A percentile compares a stretch with the other conserved stretches of the same genome.
These are phyloP conservation scores for Pseudolycoriella hygida DNA, from an alignment of 2,888 invertebrate species.

Conservation along the genomic window DNA sequence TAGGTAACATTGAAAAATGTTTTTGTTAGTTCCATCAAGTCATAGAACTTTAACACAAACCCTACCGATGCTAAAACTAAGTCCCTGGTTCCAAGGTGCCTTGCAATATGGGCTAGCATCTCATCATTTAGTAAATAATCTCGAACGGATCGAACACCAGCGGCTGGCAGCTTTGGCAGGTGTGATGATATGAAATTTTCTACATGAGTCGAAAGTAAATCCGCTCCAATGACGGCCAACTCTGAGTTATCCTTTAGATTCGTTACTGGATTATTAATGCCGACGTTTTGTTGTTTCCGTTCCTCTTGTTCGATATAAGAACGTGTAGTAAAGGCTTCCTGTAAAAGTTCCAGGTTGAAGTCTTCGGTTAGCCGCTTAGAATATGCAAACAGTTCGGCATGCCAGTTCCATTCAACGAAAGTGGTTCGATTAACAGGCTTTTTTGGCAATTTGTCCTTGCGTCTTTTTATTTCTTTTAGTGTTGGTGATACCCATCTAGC, in stretches of 20 bases:
- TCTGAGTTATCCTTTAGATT: constrained; percentile 47
- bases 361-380: constrained; percentile 69
- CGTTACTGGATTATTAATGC: constrained; percentile 39
- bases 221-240: constrained; percentile 47
- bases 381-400: constrained; percentile 77
- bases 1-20: constrained; percentile 21
- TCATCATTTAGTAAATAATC: constrained; percentile 46
- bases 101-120: constrained; percentile 51
- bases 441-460: constrained; percentile 39
- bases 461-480: constrained; percentile 38
- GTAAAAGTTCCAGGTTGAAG: constrained; percentile 49
- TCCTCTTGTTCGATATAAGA: constrained; percentile 60
- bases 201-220: constrained; percentile 46
- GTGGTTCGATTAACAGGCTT: constrained; percentile 35
- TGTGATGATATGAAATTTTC: constrained; percentile 47
- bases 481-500: constrained; percentile 53
- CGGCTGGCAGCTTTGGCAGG: constrained; percentile 55
- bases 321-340: constrained; percentile 60
- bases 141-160: constrained; percentile 51
- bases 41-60: constrained; percentile 15
- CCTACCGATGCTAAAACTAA: constrained; percentile 60
- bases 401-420: constrained; percentile 74
- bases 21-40: neutral
- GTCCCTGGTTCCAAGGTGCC: constrained; percentile 65
- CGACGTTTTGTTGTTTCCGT: constrained; percentile 46